Percentiles rank a stretch among this genome's conserved stretches.
Conservation (phyloP, 2,888 invertebrate genomes). For the Lasioglossum malachurum region DNA sequence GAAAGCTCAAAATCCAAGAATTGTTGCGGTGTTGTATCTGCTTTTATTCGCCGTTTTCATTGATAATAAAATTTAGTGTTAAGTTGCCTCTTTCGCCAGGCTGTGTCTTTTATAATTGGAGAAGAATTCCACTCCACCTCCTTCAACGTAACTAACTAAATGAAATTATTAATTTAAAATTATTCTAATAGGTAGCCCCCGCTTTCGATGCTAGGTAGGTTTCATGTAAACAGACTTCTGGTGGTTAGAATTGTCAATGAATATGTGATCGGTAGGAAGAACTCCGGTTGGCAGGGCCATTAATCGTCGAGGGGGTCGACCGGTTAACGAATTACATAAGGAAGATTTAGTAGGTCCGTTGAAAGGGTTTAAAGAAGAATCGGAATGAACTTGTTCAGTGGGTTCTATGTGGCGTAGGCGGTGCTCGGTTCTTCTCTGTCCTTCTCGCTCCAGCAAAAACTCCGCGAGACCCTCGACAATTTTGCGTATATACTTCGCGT, state of each 20-base stretch:
- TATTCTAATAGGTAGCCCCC: no score
- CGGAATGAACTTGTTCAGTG: slow-evolving; percentile 34
- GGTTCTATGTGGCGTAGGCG: slow-evolving; percentile 31
- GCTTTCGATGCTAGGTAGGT: no score
- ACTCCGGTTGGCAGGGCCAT: not conserved
- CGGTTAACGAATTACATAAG: slow-evolving; percentile 24
- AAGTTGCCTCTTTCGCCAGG: no score
- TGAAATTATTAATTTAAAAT: no score
- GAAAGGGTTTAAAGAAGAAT: slow-evolving; percentile 34
- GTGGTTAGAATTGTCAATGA: not conserved
- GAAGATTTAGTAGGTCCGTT: slow-evolving; percentile 25
- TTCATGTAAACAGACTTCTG: no score
- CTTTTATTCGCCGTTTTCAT: no score
- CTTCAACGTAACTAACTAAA: no score
- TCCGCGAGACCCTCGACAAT: slow-evolving; percentile 49
- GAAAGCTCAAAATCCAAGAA: no score
- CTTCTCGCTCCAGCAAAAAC: slow-evolving; percentile 47
- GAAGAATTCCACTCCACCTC: no score
- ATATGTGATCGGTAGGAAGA: not conserved
- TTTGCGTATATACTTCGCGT: slow-evolving; percentile 47
- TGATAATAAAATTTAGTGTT: no score
- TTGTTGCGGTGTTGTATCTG: no score
- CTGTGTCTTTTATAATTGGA: no score
- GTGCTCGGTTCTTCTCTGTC: slow-evolving; percentile 25
- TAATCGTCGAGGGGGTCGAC: slow-evolving; percentile 9